Conservation (phyloP, 2,113 vertebrate genomes). For the Martes martes region DNA sequence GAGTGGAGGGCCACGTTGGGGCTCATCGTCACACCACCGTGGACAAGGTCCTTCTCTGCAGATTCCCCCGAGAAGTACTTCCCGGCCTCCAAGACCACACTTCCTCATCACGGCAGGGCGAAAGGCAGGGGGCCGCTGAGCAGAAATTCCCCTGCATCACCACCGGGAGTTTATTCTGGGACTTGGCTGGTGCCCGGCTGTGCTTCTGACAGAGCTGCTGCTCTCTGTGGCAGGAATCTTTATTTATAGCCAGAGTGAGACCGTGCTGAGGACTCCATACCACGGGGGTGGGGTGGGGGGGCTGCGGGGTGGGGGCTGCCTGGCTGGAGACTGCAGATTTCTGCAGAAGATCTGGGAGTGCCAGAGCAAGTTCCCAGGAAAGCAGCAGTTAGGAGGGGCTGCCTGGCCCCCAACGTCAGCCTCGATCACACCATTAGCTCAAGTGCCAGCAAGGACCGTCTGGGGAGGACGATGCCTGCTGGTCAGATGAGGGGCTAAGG, state of each 20-base stretch:
- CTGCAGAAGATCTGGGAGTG: neutral
- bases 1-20: neutral
- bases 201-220: neutral
- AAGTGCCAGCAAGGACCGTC: neutral
- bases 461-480: neutral
- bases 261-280: neutral
- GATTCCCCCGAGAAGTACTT: neutral
- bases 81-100: neutral
- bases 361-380: neutral
- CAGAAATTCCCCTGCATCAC: neutral
- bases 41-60: neutral
- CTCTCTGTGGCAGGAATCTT: neutral
- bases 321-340: neutral
- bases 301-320: neutral
- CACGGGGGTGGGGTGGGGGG: neutral
- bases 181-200: slow-evolving; percentile 25
- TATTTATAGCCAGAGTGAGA: slow-evolving; percentile 54
- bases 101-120: neutral
- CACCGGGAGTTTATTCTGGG: slow-evolving; percentile 65
- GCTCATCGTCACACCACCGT: neutral
- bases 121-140: neutral
- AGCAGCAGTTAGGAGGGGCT: neutral
- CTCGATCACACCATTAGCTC: neutral
- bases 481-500: neutral
- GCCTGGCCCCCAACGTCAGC: rapidly evolving